Base-by-base conservation (phyloP, 1,140 invertebrate genomes). In the Aphaenogaster floridana region DNA sequence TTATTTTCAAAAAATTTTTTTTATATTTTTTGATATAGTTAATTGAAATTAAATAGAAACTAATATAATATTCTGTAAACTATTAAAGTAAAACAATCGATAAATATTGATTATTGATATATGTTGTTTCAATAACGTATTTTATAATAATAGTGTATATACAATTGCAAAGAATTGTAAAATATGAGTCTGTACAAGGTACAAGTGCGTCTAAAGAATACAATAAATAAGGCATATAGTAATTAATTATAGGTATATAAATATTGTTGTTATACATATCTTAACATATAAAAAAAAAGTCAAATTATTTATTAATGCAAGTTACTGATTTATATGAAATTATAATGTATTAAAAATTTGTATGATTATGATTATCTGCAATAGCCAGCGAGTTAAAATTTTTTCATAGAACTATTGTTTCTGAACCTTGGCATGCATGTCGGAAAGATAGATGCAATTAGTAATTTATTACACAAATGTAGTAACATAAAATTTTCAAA, bases 171-270 rank as follows among this genome's bases (percentile, higher is more conserved):
- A 66, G 42, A 61, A 63, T 50, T 52, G 42, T 21, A 45, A 86
- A 54, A 90, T 87, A 61, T 90, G 94, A 94, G 94, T 95, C 94
- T 94, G 91, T 94, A 92, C 86, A 94, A 94, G 94, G 94, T 95
- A 94, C 86, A 94, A 93, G 94, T 95, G 94, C 93, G 92, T 94
- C 92, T 88, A 79, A 68, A 83, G 52, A 91, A 50, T 88, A 80
- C 17, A 88, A 88, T 63, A 36, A 79, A 64, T 77, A 36, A 72
- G 52, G 2, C 11, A 76, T 77, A 34, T 74, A 54, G 1, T 8
- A 71, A 61, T 77, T 9, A 48, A 74, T 39, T 76, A 34, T 69
- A 48, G 50, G n/a, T 59, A 59, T 81, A 57, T 81, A 57, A 45
- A 21, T 63, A 61, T 72, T 28, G 21, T 21, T 74, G n/a, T 68